phyloP scores from a whole-genome alignment of 1,140 invertebrate genomes.

The Drepana arcuata region DNA sequence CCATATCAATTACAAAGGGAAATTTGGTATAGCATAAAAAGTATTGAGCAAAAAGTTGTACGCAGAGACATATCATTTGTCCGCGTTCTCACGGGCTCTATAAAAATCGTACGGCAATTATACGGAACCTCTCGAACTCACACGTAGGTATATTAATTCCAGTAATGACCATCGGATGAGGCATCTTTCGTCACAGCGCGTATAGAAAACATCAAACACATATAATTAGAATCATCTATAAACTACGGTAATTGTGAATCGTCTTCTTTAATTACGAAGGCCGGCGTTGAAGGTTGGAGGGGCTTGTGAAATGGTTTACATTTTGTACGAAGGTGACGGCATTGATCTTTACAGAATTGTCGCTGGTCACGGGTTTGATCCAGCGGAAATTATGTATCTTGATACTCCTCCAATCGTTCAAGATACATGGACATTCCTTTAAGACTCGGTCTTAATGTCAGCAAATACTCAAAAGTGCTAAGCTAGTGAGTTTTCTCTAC shows the following conservation, averaged over 20 bases:
- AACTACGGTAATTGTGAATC: constrained; percentile 62
- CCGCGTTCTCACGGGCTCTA: constrained; percentile 56
- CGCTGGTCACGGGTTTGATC: neutral
- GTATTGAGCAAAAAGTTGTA: constrained; percentile 35
- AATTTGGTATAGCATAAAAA: constrained; percentile 22
- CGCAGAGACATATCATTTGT: constrained; percentile 58
- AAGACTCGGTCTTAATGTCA: no score
- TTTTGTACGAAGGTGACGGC: constrained; percentile 21
- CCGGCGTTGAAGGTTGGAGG: constrained; percentile 35
- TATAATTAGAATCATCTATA: constrained; percentile 67
- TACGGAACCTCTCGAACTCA: constrained; percentile 53
- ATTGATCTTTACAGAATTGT: constrained; percentile 6
- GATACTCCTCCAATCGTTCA: no score
- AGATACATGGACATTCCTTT: no score
- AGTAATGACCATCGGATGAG: constrained; percentile 60
- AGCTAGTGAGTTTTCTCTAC: no score
- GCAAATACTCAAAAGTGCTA: no score
- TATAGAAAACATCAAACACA: constrained; percentile 69
- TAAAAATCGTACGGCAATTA: constrained; percentile 63
- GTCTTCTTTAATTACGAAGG: constrained; percentile 66
- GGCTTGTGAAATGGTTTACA: constrained; percentile 44
- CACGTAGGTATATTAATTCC: constrained; percentile 69
- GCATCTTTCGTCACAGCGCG: constrained; percentile 60
- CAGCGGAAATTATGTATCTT: no score
- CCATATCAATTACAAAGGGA: constrained; percentile 28